Evolutionary conservation across 2,113 vertebrate genomes (phyloP).

Genomic region (Platysternon megacephalum): DNA sequence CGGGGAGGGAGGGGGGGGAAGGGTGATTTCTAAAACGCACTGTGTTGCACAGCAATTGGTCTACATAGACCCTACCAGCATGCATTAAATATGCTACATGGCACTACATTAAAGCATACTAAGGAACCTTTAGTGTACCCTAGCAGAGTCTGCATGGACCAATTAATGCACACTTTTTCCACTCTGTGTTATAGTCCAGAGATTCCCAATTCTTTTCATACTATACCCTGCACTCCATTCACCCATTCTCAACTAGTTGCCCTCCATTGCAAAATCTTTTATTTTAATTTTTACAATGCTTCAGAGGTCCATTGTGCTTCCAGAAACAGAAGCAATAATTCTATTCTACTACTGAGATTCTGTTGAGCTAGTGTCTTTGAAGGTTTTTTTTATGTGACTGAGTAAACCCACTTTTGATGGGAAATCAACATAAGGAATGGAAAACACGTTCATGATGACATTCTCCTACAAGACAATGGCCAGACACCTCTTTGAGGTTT

Average conservation of each 20-base stretch:
- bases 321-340: slow-evolving; percentile 9
- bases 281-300: slow-evolving; percentile 2
- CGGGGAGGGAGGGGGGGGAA: too few relatives aligned
- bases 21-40: not conserved
- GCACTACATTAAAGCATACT: not conserved
- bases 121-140: not conserved
- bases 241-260: slow-evolving; percentile 10
- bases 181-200: slow-evolving; percentile 23
- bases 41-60: not conserved
- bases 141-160: not conserved
- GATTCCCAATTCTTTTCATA: not conserved
- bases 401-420: slow-evolving; percentile 25
- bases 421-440: slow-evolving; percentile 11
- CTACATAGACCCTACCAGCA: not conserved
- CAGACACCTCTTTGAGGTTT: not conserved
- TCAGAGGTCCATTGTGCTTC: not conserved
- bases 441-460: slow-evolving; percentile 34
- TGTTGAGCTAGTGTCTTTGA: not conserved
- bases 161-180: not conserved
- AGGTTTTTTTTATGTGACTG: slow-evolving; percentile 13
- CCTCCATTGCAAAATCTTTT: not conserved
- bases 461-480: slow-evolving; percentile 15
- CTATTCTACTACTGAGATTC: not conserved
- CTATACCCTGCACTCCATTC: not conserved
- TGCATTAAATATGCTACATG: not conserved